Evolutionary conservation across 2,797 vertebrate genomes (phyloP).

Genomic region (Enteromius argenteus): DNA sequence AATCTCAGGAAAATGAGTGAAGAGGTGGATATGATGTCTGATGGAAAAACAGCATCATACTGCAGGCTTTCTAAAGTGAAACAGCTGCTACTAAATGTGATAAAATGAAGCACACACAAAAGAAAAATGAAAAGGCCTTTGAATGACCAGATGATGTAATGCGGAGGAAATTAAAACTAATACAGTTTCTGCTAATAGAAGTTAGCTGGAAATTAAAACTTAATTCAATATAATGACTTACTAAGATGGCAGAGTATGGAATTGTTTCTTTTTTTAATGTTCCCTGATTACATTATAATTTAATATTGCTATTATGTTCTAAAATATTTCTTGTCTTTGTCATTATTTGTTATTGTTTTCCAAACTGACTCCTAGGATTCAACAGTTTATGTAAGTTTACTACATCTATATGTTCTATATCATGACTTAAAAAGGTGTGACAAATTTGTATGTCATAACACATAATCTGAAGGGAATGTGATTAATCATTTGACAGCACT

Average conservation of each 20-base stretch:
- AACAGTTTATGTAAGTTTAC: not conserved
- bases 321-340: not conserved
- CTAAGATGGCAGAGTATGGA: not conserved
- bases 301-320: not conserved
- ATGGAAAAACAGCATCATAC: not conserved
- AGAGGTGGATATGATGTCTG: constrained; percentile 11
- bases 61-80: not conserved
- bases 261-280: not conserved
- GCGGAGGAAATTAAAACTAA: constrained; percentile 16
- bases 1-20: not conserved
- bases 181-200: not conserved
- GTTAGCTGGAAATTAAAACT: constrained; percentile 15
- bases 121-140: not conserved
- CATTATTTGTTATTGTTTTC: not conserved
- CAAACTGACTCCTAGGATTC: not conserved
- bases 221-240: constrained; percentile 3
- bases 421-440: not conserved
- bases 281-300: not conserved
- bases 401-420: no score
- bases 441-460: not conserved
- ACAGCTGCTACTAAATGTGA: not conserved
- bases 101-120: not conserved
- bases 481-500: no score
- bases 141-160: constrained; percentile 12
- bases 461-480: not conserved